Base-by-base conservation (phyloP, 2,113 vertebrate species). In the Chitala chitala region DNA sequence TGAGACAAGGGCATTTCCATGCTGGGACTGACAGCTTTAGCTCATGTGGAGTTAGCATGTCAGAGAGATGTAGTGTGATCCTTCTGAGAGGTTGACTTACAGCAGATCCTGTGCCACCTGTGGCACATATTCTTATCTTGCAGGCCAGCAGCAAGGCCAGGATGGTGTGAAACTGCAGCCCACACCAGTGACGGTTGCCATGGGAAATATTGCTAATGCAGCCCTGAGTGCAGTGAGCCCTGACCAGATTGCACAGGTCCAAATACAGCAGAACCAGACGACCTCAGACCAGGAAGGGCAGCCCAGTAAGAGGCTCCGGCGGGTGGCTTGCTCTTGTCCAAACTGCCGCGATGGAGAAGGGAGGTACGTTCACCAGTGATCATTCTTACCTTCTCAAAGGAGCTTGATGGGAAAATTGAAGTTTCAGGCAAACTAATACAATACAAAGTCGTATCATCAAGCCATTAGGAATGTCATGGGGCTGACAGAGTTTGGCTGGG, bases 341-440 rank as follows among this genome's bases (percentile, higher is more conserved):
- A 99, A 99, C 83, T 99, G 97, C 88, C 93, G 96, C 84, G 97
- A 99, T 75, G 95, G 96, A 83, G 97, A 99, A 86, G 96, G 95
- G 84, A 98, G 96, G 96, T 97, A 92, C 77, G 71, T 63, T 53
- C 0, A 12, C 10, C 24, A 7, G 17, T 1, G 22, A 29, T 44
- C 44, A 29, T 48, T 24, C 29, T 48, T 13, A 10, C 5, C 9
- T 53, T 20, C 40, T 66, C 5, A 61, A 31, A 61, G 5, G 31
- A 33, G 31, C 9, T 20, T 61, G 29, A 20, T 26, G 1, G 6
- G 17, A 1, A n/a, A 33, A 4, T 4, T 5, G 58, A 8, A 61
- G 29, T 61, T 61, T 3, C 15, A 33, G 58, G 15, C 58, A 15
- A 7, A 33, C 15, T 29, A 61, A 6, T 38, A 1, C n/a, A 61